Evolutionary conservation across 2,888 invertebrate genomes (phyloP).

Genomic region (Clitarchus hookeri): DNA sequence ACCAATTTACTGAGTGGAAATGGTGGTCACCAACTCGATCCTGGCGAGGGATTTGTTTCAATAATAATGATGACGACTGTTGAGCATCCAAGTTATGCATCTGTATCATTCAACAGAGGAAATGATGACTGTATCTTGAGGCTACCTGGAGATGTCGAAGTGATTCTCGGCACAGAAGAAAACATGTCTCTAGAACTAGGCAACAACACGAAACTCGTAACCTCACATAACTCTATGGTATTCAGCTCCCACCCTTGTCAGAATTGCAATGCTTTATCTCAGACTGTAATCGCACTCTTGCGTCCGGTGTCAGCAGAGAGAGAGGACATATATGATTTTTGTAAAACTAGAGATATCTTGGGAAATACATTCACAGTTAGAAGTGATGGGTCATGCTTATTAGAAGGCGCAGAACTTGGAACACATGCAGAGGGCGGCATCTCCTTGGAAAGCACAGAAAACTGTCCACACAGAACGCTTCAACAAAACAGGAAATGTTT

Average conservation of each 20-base stretch:
- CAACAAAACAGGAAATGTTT: slow-evolving; percentile 1
- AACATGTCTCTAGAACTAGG: neutral
- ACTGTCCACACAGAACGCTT: neutral
- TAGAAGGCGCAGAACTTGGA: neutral
- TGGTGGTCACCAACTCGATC: neutral
- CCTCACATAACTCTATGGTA: neutral
- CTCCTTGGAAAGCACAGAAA: neutral
- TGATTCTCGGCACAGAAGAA: neutral
- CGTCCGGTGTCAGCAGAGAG: neutral
- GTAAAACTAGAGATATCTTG: neutral
- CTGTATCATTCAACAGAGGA: neutral
- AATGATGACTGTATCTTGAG: neutral
- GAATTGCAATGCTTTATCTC: neutral
- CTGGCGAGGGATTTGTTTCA: neutral
- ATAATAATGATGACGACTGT: neutral
- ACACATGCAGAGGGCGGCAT: neutral
- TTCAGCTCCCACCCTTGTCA: neutral
- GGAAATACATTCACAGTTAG: neutral
- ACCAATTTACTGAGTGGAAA: neutral
- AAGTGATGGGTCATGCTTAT: neutral
- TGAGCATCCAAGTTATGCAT: neutral
- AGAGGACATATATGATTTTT: neutral
- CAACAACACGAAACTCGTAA: neutral
- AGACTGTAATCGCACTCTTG: neutral
- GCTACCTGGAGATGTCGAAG: neutral